Evolutionary conservation across 35 echinoderm and acorn worm genomes (phyloP).

Genomic region (Amphiura filiformis): DNA sequence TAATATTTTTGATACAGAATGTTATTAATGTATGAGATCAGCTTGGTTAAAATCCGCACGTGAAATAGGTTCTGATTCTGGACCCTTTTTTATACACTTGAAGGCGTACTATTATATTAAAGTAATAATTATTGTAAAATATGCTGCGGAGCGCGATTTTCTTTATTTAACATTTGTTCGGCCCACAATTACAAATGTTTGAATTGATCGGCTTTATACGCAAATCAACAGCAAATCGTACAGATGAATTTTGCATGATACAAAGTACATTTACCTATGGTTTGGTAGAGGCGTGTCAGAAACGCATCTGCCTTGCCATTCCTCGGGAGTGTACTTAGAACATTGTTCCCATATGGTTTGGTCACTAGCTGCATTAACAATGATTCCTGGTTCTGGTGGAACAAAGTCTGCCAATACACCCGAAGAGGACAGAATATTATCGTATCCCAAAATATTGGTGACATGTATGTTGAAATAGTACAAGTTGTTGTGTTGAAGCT

Average conservation of each 20-base stretch:
- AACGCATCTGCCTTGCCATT: slow-evolving; percentile 52
- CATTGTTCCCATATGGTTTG: slow-evolving; percentile 8
- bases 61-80: too few species aligned
- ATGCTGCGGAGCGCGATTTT: too few species aligned
- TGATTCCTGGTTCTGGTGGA: slow-evolving; percentile 34
- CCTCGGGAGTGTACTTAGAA: slow-evolving; percentile 24
- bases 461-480: slow-evolving; percentile 50
- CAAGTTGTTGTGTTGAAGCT: slow-evolving; percentile 23
- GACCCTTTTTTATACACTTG: background rate
- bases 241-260: too few species aligned
- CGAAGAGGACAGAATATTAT: slow-evolving; percentile 25
- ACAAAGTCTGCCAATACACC: slow-evolving; percentile 36
- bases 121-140: too few species aligned
- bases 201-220: too few species aligned
- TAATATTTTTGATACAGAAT: background rate
- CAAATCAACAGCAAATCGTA: too few species aligned
- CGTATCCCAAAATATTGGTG: slow-evolving; percentile 24
- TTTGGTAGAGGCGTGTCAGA: slow-evolving; percentile 40
- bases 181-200: too few species aligned
- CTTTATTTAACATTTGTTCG: too few species aligned
- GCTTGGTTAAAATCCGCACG: too few species aligned
- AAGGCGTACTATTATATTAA: too few species aligned
- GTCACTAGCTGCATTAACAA: slow-evolving; percentile 17
- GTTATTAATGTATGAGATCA: background rate
- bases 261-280: slow-evolving; percentile 36